Evolutionary conservation across 1,140 invertebrate genomes (phyloP).

Genomic region (Melanaphis sacchari): DNA sequence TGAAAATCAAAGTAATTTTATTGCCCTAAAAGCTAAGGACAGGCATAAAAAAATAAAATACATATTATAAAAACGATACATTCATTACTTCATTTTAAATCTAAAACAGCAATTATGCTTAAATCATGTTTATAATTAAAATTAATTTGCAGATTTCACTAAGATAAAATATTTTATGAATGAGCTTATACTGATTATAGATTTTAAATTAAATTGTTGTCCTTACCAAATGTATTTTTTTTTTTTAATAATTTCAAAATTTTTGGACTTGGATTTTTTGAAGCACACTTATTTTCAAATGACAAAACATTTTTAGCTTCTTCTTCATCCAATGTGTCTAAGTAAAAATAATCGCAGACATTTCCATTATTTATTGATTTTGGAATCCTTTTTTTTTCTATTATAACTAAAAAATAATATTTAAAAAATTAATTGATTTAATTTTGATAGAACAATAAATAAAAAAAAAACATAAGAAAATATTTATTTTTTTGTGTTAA

Average conservation of each 20-base stretch:
- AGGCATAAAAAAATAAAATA: too few species aligned
- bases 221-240: background rate
- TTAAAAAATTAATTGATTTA: background rate
- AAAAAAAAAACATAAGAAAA: background rate
- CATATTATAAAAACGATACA: too few species aligned
- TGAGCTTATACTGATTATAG: too few species aligned
- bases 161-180: too few species aligned
- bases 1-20: too few species aligned
- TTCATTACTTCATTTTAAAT: too few species aligned
- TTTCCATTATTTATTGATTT: constrained; percentile 31
- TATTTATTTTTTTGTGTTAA: background rate
- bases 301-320: background rate
- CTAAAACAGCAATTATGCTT: too few species aligned
- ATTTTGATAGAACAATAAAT: background rate
- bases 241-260: background rate
- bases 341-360: background rate
- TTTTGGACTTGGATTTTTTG: background rate
- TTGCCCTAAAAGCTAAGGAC: too few species aligned
- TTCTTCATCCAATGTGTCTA: background rate
- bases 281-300: background rate
- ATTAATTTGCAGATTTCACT: too few species aligned
- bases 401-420: background rate
- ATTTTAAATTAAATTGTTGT: background rate
- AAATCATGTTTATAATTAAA: too few species aligned
- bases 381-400: background rate